Evolutionary conservation across 1,140 invertebrate species (phyloP), one percentile per base, ranked within the genome.

Genomic region (Drosophila rufa): DNA sequence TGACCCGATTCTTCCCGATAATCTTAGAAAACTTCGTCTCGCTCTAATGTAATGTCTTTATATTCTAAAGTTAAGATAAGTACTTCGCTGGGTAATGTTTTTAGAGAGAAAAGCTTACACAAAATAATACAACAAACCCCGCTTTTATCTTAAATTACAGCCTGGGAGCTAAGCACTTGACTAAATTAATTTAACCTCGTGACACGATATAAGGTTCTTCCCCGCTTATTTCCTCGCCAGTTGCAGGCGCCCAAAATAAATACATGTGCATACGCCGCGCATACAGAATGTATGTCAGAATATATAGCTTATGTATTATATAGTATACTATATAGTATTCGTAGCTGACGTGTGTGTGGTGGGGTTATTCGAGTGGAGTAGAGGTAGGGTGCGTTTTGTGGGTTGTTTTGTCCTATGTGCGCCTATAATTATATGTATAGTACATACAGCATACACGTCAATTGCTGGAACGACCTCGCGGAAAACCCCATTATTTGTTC

Each of bases 331-430:
- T 53, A 19, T 36, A 36, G 33, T 36, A 36, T 22, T 30, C 46
- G 46, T 17, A 9, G 25, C n/a, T 40, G 50, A 17, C 38, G 19
- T 46, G 50, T 61, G 30, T 53, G 67, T 67, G 46, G 30, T 53
- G 67, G 70, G 46, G 38, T 60, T 60, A 42, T 45, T 45, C 12
- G 27, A 55, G 30, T 81, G 82, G 65, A 69, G 79, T 77, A 47
- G 67, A 62, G 61, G 79, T 76, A 36, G 76, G 61, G 66, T 70
- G 80, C 75, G 61, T 62, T 66, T 60, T 27, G 53, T 71, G 48
- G 77, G 47, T 22, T 22, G 12, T 38, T 47, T 22, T 22, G 17
- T 38, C 43, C 77, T 58, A 71, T 73, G 59, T 77, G 57, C 47
- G 61, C 38, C 46, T 84, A 48, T 74, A 80, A 79, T 83, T 80